A percentile compares a stretch with the other conserved stretches of the same genome.
phyloP scores from a whole-genome alignment of 2,113 vertebrate genomes.

The Trinectes maculatus region DNA sequence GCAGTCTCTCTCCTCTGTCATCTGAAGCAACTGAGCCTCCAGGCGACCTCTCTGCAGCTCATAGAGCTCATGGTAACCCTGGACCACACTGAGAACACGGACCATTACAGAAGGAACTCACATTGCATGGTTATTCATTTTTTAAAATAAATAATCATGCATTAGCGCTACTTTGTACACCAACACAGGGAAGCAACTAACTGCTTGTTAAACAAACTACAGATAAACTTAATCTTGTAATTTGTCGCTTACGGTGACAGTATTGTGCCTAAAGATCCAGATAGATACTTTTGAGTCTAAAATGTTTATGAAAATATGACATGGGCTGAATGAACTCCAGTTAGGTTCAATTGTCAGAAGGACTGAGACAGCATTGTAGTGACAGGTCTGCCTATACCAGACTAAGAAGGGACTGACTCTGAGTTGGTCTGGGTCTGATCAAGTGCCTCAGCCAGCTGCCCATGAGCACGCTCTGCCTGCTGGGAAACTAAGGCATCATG shows the following conservation, averaged over 20 bases:
- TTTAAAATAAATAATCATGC: too few relatives aligned
- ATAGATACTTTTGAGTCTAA: background rate
- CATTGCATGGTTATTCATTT: background rate
- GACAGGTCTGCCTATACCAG: background rate
- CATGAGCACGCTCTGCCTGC: conserved; percentile 79
- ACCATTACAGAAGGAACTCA: background rate
- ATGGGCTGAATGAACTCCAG: background rate
- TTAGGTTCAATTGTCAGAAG: too few relatives aligned
- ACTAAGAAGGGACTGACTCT: conserved; percentile 80
- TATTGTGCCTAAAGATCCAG: background rate
- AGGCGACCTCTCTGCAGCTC: conserved; percentile 85
- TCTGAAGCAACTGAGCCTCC: conserved; percentile 79
- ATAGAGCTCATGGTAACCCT: conserved; percentile 87
- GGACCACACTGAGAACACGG: conserved; percentile 79
- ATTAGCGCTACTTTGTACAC: background rate
- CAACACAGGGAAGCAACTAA: too few relatives aligned
- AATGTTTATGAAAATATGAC: background rate
- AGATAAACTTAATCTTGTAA: background rate
- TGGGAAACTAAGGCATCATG: conserved; percentile 81
- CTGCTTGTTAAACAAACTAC: background rate
- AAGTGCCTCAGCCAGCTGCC: conserved; percentile 80
- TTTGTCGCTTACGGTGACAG: background rate
- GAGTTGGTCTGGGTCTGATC: conserved; percentile 80
- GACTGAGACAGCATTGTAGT: too few relatives aligned
- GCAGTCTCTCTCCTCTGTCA: conserved; percentile 83